Conservation (phyloP, 2,797 vertebrate genomes). For the Cetoscarus ocellatus region DNA sequence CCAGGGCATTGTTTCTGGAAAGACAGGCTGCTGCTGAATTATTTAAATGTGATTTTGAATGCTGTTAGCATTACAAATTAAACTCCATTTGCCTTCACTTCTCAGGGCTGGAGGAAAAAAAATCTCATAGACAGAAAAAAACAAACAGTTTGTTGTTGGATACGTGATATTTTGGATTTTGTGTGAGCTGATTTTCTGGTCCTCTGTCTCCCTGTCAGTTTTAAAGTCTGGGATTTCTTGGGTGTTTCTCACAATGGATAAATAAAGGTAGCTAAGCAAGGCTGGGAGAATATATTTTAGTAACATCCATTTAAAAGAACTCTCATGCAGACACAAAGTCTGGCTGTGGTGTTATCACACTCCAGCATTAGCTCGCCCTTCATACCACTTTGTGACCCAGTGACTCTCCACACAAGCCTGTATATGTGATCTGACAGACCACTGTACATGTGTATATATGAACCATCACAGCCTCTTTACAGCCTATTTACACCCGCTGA, state of each 20-base stretch:
- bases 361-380: constrained; percentile 55
- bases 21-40: constrained; percentile 51
- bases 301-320: constrained; percentile 41
- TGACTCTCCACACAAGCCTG: constrained; percentile 48
- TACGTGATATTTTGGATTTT: constrained; percentile 17
- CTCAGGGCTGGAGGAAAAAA: background rate
- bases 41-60: constrained; percentile 56
- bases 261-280: constrained; percentile 7
- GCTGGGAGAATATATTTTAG: constrained; percentile 38
- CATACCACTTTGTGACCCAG: constrained; percentile 53
- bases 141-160: background rate
- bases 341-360: constrained; percentile 46
- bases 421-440: constrained; percentile 26
- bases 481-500: constrained; percentile 58
- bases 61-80: constrained; percentile 31
- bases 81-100: constrained; percentile 39
- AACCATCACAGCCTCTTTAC: constrained; percentile 48
- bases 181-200: constrained; percentile 12
- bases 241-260: background rate
- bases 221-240: constrained; percentile 17
- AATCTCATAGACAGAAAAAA: constrained; percentile 11
- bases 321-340: constrained; percentile 52
- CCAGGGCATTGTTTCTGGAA: constrained; percentile 50
- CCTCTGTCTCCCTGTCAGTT: constrained; percentile 13
- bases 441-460: constrained; percentile 21